Evolutionary conservation across 2,797 vertebrate species (phyloP).

Genomic region (Alfaro cultratus): DNA sequence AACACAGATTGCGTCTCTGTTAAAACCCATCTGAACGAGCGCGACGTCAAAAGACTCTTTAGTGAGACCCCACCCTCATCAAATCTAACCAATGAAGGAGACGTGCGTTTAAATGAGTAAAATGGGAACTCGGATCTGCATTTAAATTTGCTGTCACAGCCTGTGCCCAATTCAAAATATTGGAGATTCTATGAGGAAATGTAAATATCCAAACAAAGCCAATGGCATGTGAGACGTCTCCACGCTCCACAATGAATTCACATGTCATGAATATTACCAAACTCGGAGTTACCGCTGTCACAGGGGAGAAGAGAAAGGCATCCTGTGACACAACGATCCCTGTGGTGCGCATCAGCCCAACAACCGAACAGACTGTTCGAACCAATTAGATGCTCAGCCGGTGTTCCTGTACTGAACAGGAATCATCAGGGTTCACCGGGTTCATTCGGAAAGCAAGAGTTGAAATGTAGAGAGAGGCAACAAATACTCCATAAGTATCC

Average conservation of each 20-base stretch:
- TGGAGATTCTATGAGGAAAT: background rate
- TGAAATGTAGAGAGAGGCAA: background rate
- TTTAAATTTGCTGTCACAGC: slow-evolving; percentile 12
- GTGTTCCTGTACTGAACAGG: background rate
- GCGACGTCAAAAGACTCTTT: slow-evolving; percentile 57
- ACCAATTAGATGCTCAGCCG: slow-evolving; percentile 49
- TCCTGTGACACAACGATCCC: slow-evolving; percentile 20
- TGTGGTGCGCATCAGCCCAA: slow-evolving; percentile 30
- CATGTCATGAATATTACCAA: slow-evolving; percentile 30
- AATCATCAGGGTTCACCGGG: background rate
- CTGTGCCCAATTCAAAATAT: background rate
- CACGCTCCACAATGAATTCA: slow-evolving; percentile 18
- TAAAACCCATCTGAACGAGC: slow-evolving; percentile 35
- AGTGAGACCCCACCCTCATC: slow-evolving; percentile 81
- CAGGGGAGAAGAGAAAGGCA: slow-evolving; percentile 10
- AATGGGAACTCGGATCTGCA: slow-evolving; percentile 10
- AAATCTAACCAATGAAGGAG: slow-evolving; percentile 70
- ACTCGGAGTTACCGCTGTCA: slow-evolving; percentile 26
- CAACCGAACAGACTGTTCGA: slow-evolving; percentile 39
- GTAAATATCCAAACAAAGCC: slow-evolving; percentile 22
- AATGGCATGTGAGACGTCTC: slow-evolving; percentile 18
- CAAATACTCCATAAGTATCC: background rate
- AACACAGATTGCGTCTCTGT: slow-evolving; percentile 42
- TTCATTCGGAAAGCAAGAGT: slow-evolving; percentile 2
- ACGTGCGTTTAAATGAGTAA: slow-evolving; percentile 43